Evolutionary conservation across 2,888 invertebrate species (phyloP), one percentile per base, ranked within the genome.

Genomic region (Limnephilus lunatus): DNA sequence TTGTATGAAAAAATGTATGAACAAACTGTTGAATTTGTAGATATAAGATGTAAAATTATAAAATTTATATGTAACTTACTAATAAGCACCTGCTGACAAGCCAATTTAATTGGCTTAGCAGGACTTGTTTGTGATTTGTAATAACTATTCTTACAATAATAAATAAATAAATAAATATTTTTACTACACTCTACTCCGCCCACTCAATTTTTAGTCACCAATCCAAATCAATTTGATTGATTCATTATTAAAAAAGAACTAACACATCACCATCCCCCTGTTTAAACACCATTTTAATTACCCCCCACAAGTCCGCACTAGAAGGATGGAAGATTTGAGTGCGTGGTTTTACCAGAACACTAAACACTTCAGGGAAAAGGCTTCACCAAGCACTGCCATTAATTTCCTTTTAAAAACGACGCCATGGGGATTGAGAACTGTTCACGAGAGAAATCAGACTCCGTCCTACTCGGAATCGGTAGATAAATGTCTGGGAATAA

Each of bases 331-430:
- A 68, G 68, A 68, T 68, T 68, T 19, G 9, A 68, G n/a, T 68
- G 25, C 68, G 9, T 68, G n/a, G n/a, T 9, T n/a, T 68, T 11
- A 68, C n/a, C 68, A 25, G 25, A n/a, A 68, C 68, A 68, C 68
- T 68, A 25, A 68, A 5, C n/a, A 68, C n/a, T 68, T 1, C 68
- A 25, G 68, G 25, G 68, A n/a, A 68, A 68, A n/a, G 25, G 68
- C 68, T 68, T 68, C 25, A n/a, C 68, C 9, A 25, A 68, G 68
- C 25, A n/a, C n/a, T 2, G 9, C 68, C 68, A n/a, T 68, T 68
- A 68, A 68, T 68, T n/a, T 68, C 68, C n/a, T 68, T 68, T 68
- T 68, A 68, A 68, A 68, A 68, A n/a, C n/a, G 68, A 68, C 68
- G 68, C 68, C 68, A 68, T n/a, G 68, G 68, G 68, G 25, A 68